These are phyloP conservation scores for Cerceris ruficornis DNA, from an alignment of 2,888 invertebrate genomes.

Conservation along the genomic window DNA sequence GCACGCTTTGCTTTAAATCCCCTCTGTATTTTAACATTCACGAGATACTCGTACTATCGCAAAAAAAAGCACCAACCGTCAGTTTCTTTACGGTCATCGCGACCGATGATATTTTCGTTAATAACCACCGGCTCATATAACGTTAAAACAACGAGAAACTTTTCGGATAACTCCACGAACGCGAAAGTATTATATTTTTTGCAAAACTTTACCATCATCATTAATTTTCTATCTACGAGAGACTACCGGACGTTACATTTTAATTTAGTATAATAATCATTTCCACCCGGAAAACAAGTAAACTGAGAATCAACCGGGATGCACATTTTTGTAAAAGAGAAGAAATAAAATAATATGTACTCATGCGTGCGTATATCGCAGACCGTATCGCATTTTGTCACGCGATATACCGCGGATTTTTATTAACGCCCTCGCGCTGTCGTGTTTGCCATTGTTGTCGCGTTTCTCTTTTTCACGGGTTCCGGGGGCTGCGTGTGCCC, in stretches of 20 bases:
- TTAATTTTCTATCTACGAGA: no score
- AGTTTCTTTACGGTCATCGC: neutral
- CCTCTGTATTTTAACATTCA: neutral
- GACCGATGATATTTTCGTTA: no score
- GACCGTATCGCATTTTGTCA: slow-evolving; percentile 61
- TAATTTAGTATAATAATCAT: no score
- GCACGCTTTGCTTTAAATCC: neutral
- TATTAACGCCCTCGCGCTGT: slow-evolving; percentile 53
- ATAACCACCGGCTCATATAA: no score
- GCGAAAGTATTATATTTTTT: no score
- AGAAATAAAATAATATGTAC: neutral
- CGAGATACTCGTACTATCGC: neutral
- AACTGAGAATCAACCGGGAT: no score
- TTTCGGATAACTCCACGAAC: no score
- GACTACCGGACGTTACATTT: no score
- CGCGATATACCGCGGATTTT: slow-evolving; percentile 59
- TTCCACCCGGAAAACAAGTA: no score
- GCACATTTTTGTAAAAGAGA: neutral
- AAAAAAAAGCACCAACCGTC: neutral
- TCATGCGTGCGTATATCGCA: slow-evolving; percentile 41
- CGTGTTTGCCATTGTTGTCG: slow-evolving; percentile 17
- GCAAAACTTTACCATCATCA: no score
- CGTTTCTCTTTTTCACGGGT: slow-evolving; percentile 24
- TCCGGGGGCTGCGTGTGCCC: slow-evolving; percentile 53
- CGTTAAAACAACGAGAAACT: no score